These are phyloP conservation scores for Cephalopterus ornatus DNA, from an alignment of 2,113 vertebrate genomes.

Conservation along the genomic window DNA sequence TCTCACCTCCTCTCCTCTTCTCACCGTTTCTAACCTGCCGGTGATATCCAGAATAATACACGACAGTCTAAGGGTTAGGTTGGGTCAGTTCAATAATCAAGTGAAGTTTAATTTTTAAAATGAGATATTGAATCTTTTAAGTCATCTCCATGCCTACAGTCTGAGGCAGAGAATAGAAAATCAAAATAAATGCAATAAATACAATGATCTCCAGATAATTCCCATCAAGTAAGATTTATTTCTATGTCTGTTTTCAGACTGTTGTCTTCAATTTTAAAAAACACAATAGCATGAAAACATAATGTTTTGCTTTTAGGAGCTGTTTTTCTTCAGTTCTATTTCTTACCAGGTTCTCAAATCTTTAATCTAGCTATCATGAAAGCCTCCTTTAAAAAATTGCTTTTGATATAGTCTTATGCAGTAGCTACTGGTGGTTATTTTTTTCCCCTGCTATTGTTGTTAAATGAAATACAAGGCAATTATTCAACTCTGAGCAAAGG, in stretches of 20 bases:
- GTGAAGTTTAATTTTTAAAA: slow-evolving; percentile 22
- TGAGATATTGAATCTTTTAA: slow-evolving; percentile 7
- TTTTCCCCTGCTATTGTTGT: neutral
- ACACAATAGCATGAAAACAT: neutral
- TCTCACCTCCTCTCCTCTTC: neutral
- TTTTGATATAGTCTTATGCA: neutral
- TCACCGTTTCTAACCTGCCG: neutral
- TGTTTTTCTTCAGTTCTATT: neutral
- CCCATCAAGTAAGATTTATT: neutral
- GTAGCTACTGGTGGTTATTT: neutral
- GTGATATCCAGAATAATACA: neutral
- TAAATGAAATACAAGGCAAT: slow-evolving; percentile 54
- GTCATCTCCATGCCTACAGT: neutral
- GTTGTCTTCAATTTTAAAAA: slow-evolving; percentile 40
- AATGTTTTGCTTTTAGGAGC: neutral
- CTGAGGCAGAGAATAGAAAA: slow-evolving; percentile 15
- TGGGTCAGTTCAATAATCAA: neutral
- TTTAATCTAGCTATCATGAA: neutral
- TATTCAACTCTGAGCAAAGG: slow-evolving; percentile 46
- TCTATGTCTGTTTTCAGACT: neutral
- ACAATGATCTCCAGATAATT: slow-evolving; percentile 24
- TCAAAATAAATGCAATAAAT: slow-evolving; percentile 52
- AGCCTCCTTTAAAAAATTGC: neutral
- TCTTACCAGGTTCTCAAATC: neutral
- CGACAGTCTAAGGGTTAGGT: neutral